phyloP scores from a whole-genome alignment of 2,888 invertebrate genomes.

The Laothoe populi region DNA sequence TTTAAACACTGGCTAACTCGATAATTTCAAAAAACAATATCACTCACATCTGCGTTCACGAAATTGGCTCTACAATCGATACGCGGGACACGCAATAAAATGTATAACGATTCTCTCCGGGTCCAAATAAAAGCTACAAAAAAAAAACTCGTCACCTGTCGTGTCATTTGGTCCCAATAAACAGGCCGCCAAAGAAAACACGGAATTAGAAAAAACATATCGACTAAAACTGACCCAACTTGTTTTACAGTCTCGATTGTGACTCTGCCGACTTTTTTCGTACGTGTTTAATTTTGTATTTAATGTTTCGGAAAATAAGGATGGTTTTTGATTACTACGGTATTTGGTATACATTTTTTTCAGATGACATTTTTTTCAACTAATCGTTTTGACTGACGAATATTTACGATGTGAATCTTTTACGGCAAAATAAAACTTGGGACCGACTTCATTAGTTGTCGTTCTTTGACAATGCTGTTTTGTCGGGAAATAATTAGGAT shows the following conservation, averaged over 20 bases:
- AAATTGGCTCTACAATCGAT: constrained; percentile 71
- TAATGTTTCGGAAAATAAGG: constrained; percentile 34
- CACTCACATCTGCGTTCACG: constrained; percentile 70
- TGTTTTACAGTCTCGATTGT: constrained; percentile 62
- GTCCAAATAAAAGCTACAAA: constrained; percentile 44
- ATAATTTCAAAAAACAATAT: constrained; percentile 25
- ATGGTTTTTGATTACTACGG: constrained; percentile 33
- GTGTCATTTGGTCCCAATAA: constrained; percentile 84
- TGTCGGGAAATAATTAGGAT: constrained; percentile 66
- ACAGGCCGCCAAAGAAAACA: constrained; percentile 80
- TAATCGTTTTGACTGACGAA: constrained; percentile 80
- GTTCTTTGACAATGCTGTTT: constrained; percentile 62
- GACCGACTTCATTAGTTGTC: constrained; percentile 77
- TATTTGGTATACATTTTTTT: constrained; percentile 44
- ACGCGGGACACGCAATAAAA: constrained; percentile 79
- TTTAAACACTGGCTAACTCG: constrained; percentile 8
- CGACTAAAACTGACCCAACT: constrained; percentile 75
- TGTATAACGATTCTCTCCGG: constrained; percentile 76
- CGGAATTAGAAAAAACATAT: constrained; percentile 67
- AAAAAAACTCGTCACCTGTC: constrained; percentile 82
- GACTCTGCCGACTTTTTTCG: constrained; percentile 35
- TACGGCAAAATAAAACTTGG: constrained; percentile 72
- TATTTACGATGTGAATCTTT: constrained; percentile 82
- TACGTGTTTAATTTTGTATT: constrained; percentile 32
- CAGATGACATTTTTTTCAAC: constrained; percentile 57